Evolutionary conservation across 1,140 invertebrate genomes (phyloP).

Genomic region (Brachionus paranguensis): DNA sequence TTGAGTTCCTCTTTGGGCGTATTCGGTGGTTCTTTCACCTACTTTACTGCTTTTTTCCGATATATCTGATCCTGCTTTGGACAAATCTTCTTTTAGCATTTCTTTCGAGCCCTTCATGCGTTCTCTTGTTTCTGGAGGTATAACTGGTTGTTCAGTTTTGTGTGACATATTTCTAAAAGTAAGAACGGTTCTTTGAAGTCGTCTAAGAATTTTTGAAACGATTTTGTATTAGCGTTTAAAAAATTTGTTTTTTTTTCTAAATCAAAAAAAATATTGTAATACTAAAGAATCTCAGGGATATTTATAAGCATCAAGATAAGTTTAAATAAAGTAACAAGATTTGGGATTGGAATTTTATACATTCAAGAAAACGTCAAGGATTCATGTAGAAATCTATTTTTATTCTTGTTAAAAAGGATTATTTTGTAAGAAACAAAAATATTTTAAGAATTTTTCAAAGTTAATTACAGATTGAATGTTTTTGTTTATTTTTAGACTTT

Average conservation of each 20-base stretch:
- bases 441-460: not conserved
- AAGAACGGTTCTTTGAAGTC: not conserved
- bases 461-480: not conserved
- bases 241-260: not conserved
- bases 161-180: conserved; percentile 5
- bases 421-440: not conserved
- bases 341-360: not conserved
- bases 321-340: not conserved
- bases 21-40: not conserved
- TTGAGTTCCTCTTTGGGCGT: not conserved
- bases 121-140: not conserved
- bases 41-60: not conserved
- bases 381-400: not conserved
- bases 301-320: not conserved
- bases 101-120: not conserved
- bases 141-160: not conserved
- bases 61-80: not conserved
- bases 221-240: not conserved
- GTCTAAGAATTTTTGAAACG: conserved; percentile 21
- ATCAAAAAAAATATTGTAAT: not conserved
- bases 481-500: not conserved
- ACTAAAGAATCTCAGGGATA: not conserved
- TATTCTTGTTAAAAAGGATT: not conserved
- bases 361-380: not conserved
- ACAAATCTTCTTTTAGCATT: not conserved